These are phyloP conservation scores for Allobates femoralis DNA, from an alignment of 2,797 vertebrate species.

Conservation along the genomic window DNA sequence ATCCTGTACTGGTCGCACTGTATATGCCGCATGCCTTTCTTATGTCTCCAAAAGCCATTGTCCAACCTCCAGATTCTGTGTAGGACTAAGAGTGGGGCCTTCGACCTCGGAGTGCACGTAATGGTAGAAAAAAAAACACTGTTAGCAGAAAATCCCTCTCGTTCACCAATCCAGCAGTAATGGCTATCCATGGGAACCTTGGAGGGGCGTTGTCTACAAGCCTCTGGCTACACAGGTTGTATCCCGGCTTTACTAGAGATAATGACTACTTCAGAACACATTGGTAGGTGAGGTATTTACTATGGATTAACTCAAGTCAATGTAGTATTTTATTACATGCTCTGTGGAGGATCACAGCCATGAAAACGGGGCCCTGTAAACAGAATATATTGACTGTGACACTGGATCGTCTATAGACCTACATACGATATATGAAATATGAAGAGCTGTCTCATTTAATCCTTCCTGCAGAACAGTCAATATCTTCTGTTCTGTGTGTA, in stretches of 20 bases:
- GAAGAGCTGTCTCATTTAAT: neutral
- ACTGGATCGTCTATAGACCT: neutral
- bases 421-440: neutral
- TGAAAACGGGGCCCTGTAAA: neutral
- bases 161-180: neutral
- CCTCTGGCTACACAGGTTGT: neutral
- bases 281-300: neutral
- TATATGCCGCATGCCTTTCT: no score
- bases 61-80: no score
- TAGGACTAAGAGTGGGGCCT: no score
- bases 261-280: neutral
- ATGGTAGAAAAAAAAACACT: no score
- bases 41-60: no score
- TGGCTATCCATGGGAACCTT: neutral
- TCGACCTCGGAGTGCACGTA: no score
- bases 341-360: neutral
- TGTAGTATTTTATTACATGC: neutral
- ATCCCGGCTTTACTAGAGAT: neutral
- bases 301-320: neutral
- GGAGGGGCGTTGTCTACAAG: neutral
- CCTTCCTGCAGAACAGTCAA: neutral
- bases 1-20: no score
- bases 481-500: no score
- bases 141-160: no score
- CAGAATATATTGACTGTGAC: neutral